Percentiles rank a stretch among this genome's conserved stretches.
phyloP scores from a whole-genome alignment of 2,797 vertebrate species.

The Huso huso region DNA sequence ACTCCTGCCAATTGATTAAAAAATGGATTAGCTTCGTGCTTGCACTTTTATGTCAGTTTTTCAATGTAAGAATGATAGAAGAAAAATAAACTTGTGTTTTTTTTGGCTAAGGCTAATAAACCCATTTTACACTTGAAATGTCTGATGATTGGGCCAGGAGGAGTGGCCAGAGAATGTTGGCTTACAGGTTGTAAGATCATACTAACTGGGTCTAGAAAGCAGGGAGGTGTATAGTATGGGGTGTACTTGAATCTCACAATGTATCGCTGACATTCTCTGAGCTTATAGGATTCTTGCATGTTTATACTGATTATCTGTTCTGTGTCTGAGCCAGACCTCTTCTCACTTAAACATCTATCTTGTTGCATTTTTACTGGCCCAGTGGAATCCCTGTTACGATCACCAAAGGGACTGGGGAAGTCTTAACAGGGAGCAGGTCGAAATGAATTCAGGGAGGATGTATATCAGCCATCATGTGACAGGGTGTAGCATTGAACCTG shows the following conservation, averaged over 20 bases:
- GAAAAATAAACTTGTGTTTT: slow-evolving; percentile 31
- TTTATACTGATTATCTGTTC: slow-evolving; percentile 26
- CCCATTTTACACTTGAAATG: slow-evolving; percentile 35
- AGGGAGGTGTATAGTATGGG: slow-evolving; percentile 33
- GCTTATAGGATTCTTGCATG: slow-evolving; percentile 51
- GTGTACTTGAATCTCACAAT: slow-evolving; percentile 46
- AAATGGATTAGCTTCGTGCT: slow-evolving; percentile 30
- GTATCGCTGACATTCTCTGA: slow-evolving; percentile 45
- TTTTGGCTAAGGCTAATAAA: slow-evolving; percentile 46
- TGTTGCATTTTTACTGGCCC: slow-evolving; percentile 38
- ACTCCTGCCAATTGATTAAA: slow-evolving; percentile 81
- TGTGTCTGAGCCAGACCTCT: slow-evolving; percentile 26
- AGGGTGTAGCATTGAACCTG: too few species aligned
- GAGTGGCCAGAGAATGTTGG: slow-evolving; percentile 34
- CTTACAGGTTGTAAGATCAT: slow-evolving; percentile 37
- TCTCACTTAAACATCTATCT: slow-evolving; percentile 47
- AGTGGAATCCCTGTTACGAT: too few species aligned
- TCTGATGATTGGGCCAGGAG: slow-evolving; percentile 33
- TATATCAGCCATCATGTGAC: too few species aligned
- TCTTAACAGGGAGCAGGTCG: too few species aligned
- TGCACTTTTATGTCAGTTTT: slow-evolving; percentile 54
- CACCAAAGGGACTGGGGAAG: too few species aligned
- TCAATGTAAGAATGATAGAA: slow-evolving; percentile 49
- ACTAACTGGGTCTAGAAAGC: slow-evolving; percentile 28
- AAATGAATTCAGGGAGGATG: too few species aligned